These are phyloP conservation scores for Chelonus formosanus DNA, from an alignment of 2,888 invertebrate species.

Conservation along the genomic window DNA sequence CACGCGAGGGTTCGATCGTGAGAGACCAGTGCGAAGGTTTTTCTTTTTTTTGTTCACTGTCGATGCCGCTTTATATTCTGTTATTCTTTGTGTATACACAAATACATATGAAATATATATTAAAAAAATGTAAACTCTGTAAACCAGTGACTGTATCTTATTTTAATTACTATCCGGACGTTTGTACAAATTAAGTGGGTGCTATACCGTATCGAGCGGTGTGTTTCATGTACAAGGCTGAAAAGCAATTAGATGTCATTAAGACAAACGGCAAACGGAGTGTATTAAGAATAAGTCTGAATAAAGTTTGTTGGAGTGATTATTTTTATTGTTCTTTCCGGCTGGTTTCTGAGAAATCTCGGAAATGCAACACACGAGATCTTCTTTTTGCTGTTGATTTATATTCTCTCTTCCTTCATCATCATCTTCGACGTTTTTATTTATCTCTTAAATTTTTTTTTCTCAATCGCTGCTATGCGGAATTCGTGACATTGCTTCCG, in stretches of 20 bases:
- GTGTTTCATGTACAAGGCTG: constrained; percentile 55
- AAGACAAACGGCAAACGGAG: constrained; percentile 43
- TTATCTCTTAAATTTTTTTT: constrained; percentile 12
- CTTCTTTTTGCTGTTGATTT: constrained; percentile 39
- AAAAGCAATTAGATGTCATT: constrained; percentile 64
- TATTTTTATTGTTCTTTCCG: constrained; percentile 65
- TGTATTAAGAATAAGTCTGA: constrained; percentile 48
- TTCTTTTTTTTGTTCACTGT: not conserved
- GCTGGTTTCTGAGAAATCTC: constrained; percentile 62
- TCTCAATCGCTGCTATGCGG: constrained; percentile 31
- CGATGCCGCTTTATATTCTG: not conserved
- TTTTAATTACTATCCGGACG: constrained; percentile 11
- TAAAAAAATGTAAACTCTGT: too few species aligned
- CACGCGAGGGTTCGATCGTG: constrained; percentile 26
- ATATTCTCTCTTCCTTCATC: constrained; percentile 16
- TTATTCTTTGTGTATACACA: too few species aligned
- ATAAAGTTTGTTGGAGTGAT: constrained; percentile 62
- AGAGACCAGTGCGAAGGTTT: not conserved
- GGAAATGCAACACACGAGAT: constrained; percentile 55
- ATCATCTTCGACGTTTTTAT: constrained; percentile 10
- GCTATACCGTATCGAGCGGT: constrained; percentile 49
- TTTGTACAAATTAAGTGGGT: constrained; percentile 27
- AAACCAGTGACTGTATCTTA: too few species aligned
- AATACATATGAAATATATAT: too few species aligned
- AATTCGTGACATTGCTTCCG: constrained; percentile 33